Base-by-base conservation (phyloP, 2,888 invertebrate genomes). In the Aspidapion aeneum region DNA sequence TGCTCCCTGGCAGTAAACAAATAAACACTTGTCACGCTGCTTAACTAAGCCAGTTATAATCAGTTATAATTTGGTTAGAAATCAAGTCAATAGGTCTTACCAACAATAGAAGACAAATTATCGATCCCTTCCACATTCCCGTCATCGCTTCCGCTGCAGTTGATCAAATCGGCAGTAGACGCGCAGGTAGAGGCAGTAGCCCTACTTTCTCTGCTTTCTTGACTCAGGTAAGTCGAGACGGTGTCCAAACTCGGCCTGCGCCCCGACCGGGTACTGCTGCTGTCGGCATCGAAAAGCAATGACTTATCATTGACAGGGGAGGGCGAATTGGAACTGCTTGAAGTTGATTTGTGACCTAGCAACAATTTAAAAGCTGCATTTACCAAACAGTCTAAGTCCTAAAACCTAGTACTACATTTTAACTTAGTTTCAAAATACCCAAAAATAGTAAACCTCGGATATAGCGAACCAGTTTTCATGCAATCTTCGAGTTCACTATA, bases 141-240 rank as follows among this genome's bases (percentile, higher is more conserved):
- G 68, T 78, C 78, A 61, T 76, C 77, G 64, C 76, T 77, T 2
- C 73, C 74, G 63, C 75, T 75, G 60, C 76, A 79, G 66, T 78
- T 77, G 9, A 79, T 70, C 20, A 79, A 71, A 70, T 80, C 79
- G 0, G 78, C 75, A 0, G 79, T 78, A 7, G 79, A 79, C 2
- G 77, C 73, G 16, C 78, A 77, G 1, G 79, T 78, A 7, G 79
- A 79, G 2, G 77, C 73, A 16, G 78, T 77, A 1, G 77, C 77
- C 35, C 35, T 35, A 73, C 88, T 88, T 68, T 88, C 89, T 77
- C 89, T 87, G 81, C 91, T 92, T 79, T 92, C 93, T 70, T 90
- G 93, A 77, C 93, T 93, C 72, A 94, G 85, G 83, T 94, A 94
- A 0, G 94, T 94, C 63, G 93, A 93, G 22, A 94, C 91, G 12